Conservation (phyloP, 2,113 vertebrate species). For the Paedocypris sp. region DNA sequence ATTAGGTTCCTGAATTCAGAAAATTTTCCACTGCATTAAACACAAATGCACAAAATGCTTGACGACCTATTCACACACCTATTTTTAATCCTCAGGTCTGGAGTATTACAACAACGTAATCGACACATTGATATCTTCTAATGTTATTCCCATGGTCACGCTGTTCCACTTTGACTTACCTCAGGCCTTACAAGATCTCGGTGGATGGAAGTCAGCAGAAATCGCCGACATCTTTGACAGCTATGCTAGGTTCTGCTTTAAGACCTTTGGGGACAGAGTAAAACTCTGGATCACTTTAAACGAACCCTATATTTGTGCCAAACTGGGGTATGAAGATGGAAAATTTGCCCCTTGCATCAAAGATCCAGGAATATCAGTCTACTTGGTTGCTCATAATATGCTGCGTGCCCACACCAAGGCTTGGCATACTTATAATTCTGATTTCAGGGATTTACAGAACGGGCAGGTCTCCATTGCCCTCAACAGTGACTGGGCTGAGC, state of each 20-base stretch:
- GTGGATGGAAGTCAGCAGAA: constrained; percentile 56
- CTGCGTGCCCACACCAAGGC: constrained; percentile 62
- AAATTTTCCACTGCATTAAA: too few species aligned
- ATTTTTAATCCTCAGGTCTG: constrained; percentile 45
- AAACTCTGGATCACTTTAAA: constrained; percentile 75
- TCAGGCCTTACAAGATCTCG: constrained; percentile 62
- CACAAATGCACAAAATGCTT: background rate
- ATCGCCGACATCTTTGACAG: constrained; percentile 54
- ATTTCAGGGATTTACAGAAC: constrained; percentile 53
- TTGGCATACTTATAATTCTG: constrained; percentile 64
- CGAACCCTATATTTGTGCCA: constrained; percentile 55
- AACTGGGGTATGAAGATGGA: constrained; percentile 50
- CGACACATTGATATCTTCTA: constrained; percentile 56
- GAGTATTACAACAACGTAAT: constrained; percentile 71
- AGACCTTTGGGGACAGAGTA: constrained; percentile 63
- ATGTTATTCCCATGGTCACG: constrained; percentile 60
- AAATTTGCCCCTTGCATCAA: constrained; percentile 52
- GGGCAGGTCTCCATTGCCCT: constrained; percentile 58
- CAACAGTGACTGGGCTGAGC: constrained; percentile 62
- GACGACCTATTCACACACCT: background rate
- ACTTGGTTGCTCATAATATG: constrained; percentile 62
- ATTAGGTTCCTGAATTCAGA: too few species aligned
- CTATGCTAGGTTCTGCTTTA: constrained; percentile 69
- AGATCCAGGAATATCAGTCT: constrained; percentile 53
- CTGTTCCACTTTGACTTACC: constrained; percentile 69